A percentile compares a stretch with the other conserved stretches of the same genome.
These are phyloP conservation scores for Cyprinodon brontotheroides DNA, from an alignment of 2,113 vertebrate species.

Conservation along the genomic window DNA sequence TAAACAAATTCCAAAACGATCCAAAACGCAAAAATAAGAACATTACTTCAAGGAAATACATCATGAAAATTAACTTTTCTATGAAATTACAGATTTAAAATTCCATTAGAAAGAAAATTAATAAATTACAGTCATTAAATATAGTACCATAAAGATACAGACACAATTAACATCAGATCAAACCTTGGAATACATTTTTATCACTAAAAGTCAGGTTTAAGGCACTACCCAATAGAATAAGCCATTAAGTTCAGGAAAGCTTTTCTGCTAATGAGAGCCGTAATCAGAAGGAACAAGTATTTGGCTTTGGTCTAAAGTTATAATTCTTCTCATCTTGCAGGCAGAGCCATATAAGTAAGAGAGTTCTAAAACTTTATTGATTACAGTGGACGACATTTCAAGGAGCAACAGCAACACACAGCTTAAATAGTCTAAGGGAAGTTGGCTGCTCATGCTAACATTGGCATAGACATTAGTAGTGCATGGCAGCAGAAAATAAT, in stretches of 20 bases:
- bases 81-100: not conserved
- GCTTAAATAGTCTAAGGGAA: no score
- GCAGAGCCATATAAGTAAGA: no score
- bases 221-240: not conserved
- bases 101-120: not conserved
- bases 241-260: not conserved
- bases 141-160: not conserved
- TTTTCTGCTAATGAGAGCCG: not conserved
- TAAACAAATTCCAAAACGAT: not conserved
- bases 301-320: not conserved
- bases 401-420: no score
- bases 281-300: not conserved
- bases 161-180: not conserved
- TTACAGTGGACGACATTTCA: no score
- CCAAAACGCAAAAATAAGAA: not conserved
- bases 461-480: no score
- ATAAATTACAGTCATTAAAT: not conserved
- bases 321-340: not conserved
- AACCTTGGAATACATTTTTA: not conserved
- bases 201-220: not conserved
- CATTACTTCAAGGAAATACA: not conserved
- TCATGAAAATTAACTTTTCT: not conserved
- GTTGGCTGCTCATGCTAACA: no score
- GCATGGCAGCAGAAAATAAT: no score
- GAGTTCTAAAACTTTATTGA: no score